These are phyloP conservation scores for Perognathus longimembris DNA, from an alignment of 2,113 vertebrate species.

Conservation along the genomic window DNA sequence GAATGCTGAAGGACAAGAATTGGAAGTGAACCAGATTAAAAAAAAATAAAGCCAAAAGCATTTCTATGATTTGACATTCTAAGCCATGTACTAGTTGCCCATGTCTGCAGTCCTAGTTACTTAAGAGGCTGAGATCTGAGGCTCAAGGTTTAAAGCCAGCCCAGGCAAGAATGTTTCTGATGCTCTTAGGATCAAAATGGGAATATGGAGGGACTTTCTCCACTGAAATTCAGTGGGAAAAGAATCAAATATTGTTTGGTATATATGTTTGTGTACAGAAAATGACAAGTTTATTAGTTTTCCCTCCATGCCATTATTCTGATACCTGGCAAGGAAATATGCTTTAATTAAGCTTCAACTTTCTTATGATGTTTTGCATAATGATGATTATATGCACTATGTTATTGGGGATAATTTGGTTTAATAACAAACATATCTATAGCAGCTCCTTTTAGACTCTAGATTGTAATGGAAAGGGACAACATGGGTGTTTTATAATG, in stretches of 20 bases:
- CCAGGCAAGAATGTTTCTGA: no score
- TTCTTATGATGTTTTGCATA: conserved; percentile 53
- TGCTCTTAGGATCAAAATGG: conserved; percentile 11
- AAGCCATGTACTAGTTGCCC: neutral
- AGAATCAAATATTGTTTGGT: conserved; percentile 59
- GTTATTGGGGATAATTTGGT: conserved; percentile 51
- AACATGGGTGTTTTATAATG: conserved; percentile 58
- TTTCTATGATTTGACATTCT: conserved; percentile 19
- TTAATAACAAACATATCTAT: conserved; percentile 49
- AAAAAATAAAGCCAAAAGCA: conserved; percentile 6
- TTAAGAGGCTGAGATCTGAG: no score
- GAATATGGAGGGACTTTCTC: neutral
- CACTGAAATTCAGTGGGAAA: neutral
- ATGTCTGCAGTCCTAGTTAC: no score
- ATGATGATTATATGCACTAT: conserved; percentile 46
- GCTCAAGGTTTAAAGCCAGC: no score
- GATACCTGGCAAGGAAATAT: conserved; percentile 55
- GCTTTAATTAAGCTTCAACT: conserved; percentile 63
- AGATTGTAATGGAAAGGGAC: conserved; percentile 41
- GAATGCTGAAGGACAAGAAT: neutral
- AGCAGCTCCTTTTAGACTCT: conserved; percentile 37
- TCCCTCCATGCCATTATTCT: conserved; percentile 58
- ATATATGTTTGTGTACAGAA: conserved; percentile 59
- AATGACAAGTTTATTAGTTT: conserved; percentile 69
- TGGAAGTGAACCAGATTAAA: neutral